Conservation (phyloP, 1,140 invertebrate genomes). For the Zelostemma sp. region DNA sequence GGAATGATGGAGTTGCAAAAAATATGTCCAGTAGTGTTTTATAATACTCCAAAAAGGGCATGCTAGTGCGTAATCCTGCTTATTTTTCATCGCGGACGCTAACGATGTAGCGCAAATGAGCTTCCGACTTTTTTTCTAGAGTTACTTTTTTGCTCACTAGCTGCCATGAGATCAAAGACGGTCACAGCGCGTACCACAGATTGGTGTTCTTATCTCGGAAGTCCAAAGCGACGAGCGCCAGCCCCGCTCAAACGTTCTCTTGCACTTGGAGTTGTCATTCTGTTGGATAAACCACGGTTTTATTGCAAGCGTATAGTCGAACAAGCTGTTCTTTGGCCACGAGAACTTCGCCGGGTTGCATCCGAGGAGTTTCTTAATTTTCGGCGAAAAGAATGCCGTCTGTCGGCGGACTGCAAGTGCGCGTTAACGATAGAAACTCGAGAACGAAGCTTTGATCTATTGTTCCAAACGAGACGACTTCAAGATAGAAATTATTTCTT, state of each 20-base stretch:
- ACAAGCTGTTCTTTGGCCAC: constrained; percentile 19
- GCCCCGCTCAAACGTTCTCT: constrained; percentile 29
- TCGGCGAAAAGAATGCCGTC: too few species aligned
- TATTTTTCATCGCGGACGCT: constrained; percentile 30
- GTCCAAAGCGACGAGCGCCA: constrained; percentile 23
- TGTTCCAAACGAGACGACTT: not conserved
- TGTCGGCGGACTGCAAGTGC: too few species aligned
- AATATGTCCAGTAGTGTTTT: too few species aligned
- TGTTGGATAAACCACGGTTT: constrained; percentile 12
- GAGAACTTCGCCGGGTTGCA: constrained; percentile 2
- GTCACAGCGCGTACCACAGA: constrained; percentile 32
- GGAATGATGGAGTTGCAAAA: too few species aligned
- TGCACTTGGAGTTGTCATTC: constrained; percentile 12
- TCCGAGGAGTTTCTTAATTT: not conserved
- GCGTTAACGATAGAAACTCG: too few species aligned
- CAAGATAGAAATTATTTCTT: too few species aligned
- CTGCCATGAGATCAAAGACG: constrained; percentile 32
- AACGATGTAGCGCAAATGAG: constrained; percentile 29
- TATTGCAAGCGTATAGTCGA: constrained; percentile 20
- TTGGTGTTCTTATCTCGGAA: constrained; percentile 29
- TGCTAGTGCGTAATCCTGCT: too few species aligned
- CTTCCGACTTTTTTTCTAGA: constrained; percentile 27
- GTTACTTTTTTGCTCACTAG: constrained; percentile 28
- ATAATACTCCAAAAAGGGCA: not conserved
- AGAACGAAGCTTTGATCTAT: constrained; percentile 5